Evolutionary conservation across 2,888 invertebrate genomes (phyloP), one percentile per base, ranked within the genome.

Genomic region (Hemistola chrysoprasaria): DNA sequence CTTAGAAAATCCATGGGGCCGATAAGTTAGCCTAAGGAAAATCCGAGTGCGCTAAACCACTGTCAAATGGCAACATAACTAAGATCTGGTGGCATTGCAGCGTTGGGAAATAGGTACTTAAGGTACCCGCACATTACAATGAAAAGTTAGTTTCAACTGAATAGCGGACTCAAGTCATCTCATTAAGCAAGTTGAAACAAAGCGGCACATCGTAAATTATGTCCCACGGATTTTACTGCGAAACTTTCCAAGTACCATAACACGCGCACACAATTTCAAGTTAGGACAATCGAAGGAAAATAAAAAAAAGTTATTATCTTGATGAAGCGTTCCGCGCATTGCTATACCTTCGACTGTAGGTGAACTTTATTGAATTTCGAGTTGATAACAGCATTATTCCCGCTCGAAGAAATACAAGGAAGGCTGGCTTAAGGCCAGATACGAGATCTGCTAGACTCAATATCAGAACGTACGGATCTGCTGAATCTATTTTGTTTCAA

Each of bases 361-460:
- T 41, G 45, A 48, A 50, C 35, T 55, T 57, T 51, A 54, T 53
- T 48, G 48, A 53, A 57, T 48, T 51, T 41, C 33, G 40, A 48
- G 42, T 50, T 48, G 41, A 51, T 53, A 50, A 50, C 50, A 37
- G 34, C 28, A 47, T 52, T 47, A 50, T 30, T 20, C 34, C 26
- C 42, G 50, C 47, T 36, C 27, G 29, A 31, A 47, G 47, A 40
- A 43, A 33, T 29, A 35, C 38, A 40, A 28, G 39, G 48, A 41
- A 37, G 48, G 48, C 56, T 61, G 57, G 61, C 61, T 53, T 40
- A 35, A 21, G 50, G 59, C 61, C 61, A 61, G 52, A 45, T 36
- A 47, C 37, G 36, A 31, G 40, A 41, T 44, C 36, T 35, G 40
- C 39, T 35, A 11, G 38, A 43, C 38, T 35, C 38, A 42, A 44